Base-by-base conservation (phyloP, 2,113 vertebrate species). In the Ophiodon elongatus region DNA sequence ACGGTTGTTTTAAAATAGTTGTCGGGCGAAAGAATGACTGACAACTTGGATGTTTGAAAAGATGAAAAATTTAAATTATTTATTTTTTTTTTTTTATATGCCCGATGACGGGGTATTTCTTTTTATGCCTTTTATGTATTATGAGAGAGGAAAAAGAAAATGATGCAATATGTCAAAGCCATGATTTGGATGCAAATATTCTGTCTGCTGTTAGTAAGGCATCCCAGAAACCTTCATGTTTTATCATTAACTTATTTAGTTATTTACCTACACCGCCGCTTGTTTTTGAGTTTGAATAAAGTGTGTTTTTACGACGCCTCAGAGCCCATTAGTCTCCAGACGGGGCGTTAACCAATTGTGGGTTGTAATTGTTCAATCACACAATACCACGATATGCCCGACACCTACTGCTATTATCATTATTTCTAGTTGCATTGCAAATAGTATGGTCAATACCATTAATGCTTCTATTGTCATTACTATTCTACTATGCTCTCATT, bases 21-120 rank as follows among this genome's bases (percentile, higher is more conserved):
- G 71, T 27, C 54, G 29, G n/a, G 54, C 43, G 21, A 31, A 4
- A 4, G 25, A 60, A 31, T 50, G 50, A 83, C 63, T 39, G 56
- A 23, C 68, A 81, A 41, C 57, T 62, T 25, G 73, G 35, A 78
- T 78, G 63, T 78, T 39, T 72, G 0, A 60, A 57, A 52, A 57
- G 37, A 70, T 76, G 37, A 76, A 68, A 67, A 19, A 69, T 79
- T 59, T 15, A 5, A 3, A 27, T 39, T 60, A n/a, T n/a, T n/a
- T n/a, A n/a, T n/a, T 79, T 13, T 62, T 60, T 15, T 37, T 17
- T 13, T 62, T 59, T 21, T 37, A 8, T 37, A 7, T 64, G 17
- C 5, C 5, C 10, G 63, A 64, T 56, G n/a, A 45, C 19, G 10
- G 8, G 21, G 10, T 50, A 4, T 66, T 66, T 67, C n/a, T n/a